phyloP scores from a whole-genome alignment of 2,797 vertebrate species.

The Cuculus canorus region DNA sequence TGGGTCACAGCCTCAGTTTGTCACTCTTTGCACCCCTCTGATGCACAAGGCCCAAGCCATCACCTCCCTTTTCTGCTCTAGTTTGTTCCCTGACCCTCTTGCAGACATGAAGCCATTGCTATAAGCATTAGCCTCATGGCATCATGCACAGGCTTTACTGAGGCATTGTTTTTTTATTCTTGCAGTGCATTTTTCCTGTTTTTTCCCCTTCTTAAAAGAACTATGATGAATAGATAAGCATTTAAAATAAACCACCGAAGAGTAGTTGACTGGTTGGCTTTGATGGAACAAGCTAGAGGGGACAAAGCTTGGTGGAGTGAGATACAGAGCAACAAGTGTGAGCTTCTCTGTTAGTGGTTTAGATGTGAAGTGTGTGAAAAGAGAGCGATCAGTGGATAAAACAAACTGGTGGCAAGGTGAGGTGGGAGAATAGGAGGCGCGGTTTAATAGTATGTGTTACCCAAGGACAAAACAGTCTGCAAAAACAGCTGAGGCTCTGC shows the following conservation, averaged over 20 bases:
- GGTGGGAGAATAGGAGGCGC: neutral
- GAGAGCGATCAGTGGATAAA: neutral
- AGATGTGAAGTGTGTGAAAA: neutral
- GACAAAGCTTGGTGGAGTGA: neutral
- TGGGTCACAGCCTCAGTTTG: neutral
- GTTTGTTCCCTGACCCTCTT: fast-evolving
- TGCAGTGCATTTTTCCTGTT: neutral
- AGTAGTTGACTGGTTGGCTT: neutral
- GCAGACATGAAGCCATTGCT: neutral
- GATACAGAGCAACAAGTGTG: neutral
- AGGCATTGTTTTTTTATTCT: neutral
- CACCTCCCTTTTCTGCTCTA: neutral
- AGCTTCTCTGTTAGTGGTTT: neutral
- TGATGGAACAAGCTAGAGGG: neutral
- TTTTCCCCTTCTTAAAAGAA: neutral
- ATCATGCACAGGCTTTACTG: neutral
- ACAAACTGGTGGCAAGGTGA: neutral
- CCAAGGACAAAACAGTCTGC: neutral
- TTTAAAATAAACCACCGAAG: neutral
- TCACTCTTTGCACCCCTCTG: neutral
- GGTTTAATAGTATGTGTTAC: neutral
- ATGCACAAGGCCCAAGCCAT: neutral
- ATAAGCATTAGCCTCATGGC: neutral
- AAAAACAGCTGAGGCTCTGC: neutral
- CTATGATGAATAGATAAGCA: neutral